A percentile compares a stretch with the other conserved stretches of the same genome.
Evolutionary conservation across 2,888 invertebrate species (phyloP).

Genomic region (Euproctis similis): DNA sequence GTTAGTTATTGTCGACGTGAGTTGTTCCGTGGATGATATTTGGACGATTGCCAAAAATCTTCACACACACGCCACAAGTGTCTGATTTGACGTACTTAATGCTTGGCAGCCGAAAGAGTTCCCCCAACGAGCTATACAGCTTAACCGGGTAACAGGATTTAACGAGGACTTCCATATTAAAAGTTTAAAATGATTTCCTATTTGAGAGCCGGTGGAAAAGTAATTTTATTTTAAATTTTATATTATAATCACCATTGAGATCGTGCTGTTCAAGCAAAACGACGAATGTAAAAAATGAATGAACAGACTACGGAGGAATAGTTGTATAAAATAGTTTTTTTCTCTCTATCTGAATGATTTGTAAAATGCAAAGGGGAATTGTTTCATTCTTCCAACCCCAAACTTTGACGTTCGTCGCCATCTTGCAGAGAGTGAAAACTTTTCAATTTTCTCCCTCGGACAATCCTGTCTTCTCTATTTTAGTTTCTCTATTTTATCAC

Average conservation of each 20-base stretch:
- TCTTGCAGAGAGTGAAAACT: constrained; percentile 34
- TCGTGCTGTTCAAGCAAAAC: constrained; percentile 16
- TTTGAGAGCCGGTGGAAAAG: no score
- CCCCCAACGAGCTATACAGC: no score
- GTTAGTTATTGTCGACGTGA: constrained; percentile 26
- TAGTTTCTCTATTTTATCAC: constrained; percentile 49
- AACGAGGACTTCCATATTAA: constrained; percentile 44
- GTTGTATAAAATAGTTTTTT: no score
- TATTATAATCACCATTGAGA: constrained; percentile 16
- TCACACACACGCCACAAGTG: constrained; percentile 48
- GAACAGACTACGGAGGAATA: no score
- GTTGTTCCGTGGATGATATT: constrained; percentile 29
- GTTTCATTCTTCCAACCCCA: constrained; percentile 33
- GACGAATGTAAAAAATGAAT: no score
- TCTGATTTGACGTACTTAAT: constrained; percentile 5
- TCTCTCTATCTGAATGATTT: no score
- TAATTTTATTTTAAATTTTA: constrained; percentile 9
- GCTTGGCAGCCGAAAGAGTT: constrained; percentile 44
- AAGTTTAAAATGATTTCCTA: constrained; percentile 35
- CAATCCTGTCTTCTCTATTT: constrained; percentile 29
- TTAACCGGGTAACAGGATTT: no score
- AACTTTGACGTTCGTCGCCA: constrained; percentile 34
- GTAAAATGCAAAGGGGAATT: constrained; percentile 49
- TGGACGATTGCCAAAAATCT: constrained; percentile 54
- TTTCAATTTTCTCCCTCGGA: constrained; percentile 40